phyloP scores from a whole-genome alignment of 2,113 vertebrate species.

The Gnathonemus echidnorhynchus region DNA sequence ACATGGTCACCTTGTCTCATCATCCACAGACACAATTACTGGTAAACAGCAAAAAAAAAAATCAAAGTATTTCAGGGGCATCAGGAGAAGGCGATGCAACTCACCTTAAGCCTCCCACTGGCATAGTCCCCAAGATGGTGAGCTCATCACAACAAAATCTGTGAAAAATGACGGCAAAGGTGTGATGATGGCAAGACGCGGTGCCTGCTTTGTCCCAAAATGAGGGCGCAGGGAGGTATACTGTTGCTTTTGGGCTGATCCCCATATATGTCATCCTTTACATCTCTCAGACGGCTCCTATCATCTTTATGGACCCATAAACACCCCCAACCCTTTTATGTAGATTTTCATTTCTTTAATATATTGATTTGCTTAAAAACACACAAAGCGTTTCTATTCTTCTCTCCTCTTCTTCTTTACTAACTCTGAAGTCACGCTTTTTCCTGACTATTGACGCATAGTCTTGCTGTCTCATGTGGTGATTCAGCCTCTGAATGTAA shows the following conservation, averaged over 20 bases:
- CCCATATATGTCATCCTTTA: not conserved
- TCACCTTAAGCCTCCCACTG: not conserved
- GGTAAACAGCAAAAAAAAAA: not conserved
- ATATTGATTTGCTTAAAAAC: not conserved
- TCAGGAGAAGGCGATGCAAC: not conserved
- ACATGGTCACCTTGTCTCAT: not conserved
- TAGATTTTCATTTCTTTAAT: not conserved
- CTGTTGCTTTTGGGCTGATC: not conserved
- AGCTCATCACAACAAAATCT: slow-evolving; percentile 13
- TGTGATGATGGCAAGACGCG: not conserved
- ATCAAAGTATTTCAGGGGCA: slow-evolving; percentile 4
- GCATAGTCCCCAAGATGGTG: not conserved
- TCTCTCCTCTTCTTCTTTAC: not conserved
- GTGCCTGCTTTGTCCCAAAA: not conserved
- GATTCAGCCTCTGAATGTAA: not conserved
- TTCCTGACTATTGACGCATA: not conserved
- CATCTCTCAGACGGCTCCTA: not conserved
- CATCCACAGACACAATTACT: not conserved
- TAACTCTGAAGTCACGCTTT: not conserved
- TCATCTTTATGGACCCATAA: slow-evolving; percentile 1
- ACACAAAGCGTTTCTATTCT: not conserved
- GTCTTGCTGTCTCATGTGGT: not conserved
- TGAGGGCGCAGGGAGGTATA: not conserved
- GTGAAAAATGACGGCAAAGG: not conserved
- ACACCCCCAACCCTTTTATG: not conserved